phyloP scores from a whole-genome alignment of 37 sponge, comb jelly and placozoan species.

The Agelas oroides region DNA sequence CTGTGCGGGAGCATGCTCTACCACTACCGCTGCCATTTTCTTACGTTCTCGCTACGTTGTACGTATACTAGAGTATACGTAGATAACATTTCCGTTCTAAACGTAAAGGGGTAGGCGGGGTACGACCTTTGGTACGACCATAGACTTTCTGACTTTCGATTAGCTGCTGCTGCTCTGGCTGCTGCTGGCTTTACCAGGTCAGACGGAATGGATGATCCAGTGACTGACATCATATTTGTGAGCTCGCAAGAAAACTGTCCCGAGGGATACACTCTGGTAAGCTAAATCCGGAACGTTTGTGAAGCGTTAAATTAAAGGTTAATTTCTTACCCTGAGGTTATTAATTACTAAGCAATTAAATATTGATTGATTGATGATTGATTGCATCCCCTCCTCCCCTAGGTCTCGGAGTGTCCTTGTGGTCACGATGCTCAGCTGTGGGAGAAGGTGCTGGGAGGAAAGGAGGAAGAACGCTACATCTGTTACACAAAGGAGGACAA shows the following conservation, averaged over 20 bases:
- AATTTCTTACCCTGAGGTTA: too few species aligned
- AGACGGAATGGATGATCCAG: constrained; percentile 46
- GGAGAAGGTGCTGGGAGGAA: constrained; percentile 79
- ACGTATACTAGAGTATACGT: neutral
- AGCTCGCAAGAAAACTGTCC: constrained; percentile 56
- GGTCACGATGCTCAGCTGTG: constrained; percentile 81
- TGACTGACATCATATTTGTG: constrained; percentile 73
- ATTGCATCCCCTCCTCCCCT: neutral
- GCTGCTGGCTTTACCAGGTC: too few species aligned
- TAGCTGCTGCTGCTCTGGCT: too few species aligned
- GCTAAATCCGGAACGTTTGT: too few species aligned
- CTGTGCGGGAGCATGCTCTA: constrained; percentile 1
- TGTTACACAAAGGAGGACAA: constrained; percentile 65
- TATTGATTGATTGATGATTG: too few species aligned
- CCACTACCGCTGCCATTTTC: constrained; percentile 21
- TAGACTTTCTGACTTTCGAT: too few species aligned
- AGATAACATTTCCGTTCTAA: too few species aligned
- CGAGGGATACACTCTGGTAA: constrained; percentile 72
- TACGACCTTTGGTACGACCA: too few species aligned
- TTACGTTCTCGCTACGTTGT: constrained; percentile 5
- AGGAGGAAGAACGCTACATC: constrained; percentile 58
- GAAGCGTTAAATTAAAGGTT: too few species aligned
- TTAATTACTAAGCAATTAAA: too few species aligned
- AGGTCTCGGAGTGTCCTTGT: constrained; percentile 72
- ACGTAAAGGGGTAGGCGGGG: too few species aligned